Base-by-base conservation (phyloP, 2,113 vertebrate genomes). In the Gavia stellata region DNA sequence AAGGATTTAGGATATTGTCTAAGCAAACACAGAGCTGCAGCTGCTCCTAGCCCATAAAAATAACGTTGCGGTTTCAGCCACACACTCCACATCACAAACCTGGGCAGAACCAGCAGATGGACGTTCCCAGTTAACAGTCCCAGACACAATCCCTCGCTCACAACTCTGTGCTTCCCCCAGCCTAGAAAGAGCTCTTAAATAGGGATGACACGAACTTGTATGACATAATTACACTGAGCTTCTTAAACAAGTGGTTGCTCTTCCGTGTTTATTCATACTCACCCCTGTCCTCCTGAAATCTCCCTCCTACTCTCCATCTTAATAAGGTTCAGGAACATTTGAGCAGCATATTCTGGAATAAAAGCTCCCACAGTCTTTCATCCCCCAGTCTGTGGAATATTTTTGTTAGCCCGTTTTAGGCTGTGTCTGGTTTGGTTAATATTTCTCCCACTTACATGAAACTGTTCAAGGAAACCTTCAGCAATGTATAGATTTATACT, bases 51-150 rank as follows among this genome's bases (percentile, higher is more conserved):
- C 52, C n/a, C 36, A 73, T 16, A 56, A 83, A 83, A 56, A 42
- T 14, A 34, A 26, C 0, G 0, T 0, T 31, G 38, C n/a, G 36
- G 17, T 53, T 79, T 55, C 66, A 85, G 38, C 13, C 38, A 18
- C 38, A 24, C 8, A 14, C 6, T 66, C 47, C n/a, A 25, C 17
- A 40, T 50, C 42, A 23, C 0, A 0, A 59, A 8, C 8, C 26
- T 52, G 45, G 25, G 36, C 67, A 86, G 50, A 78, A n/a, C 5
- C 47, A 59, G 50, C 14, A 20, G 16, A 1, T 10, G 36, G 62
- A 56, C 6, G 0, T 5, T 61, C 17, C 53, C 59, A 55, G 44
- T 19, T 58, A 70, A 70, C 40, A 62, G 34, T 26, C 45, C 26
- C 91, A 86, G 7, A 56, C 40, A 36, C 25, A 40, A 52, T 10